Evolutionary conservation across 2,888 invertebrate genomes (phyloP).

Genomic region (Rhyacophila evoluta): DNA sequence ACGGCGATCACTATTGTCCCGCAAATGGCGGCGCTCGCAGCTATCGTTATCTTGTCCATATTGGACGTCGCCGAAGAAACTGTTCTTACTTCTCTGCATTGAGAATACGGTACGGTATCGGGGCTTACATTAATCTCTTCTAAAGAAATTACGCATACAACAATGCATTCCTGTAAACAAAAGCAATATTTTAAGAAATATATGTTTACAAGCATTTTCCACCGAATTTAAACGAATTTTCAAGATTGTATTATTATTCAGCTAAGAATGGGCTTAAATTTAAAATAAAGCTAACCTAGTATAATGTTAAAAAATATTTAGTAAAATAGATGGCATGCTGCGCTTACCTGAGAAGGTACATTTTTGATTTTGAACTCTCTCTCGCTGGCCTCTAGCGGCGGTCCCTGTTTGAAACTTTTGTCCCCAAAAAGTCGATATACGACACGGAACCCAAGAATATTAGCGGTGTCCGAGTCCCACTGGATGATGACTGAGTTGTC

Average conservation of each 20-base stretch:
- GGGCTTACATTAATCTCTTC: slow-evolving; percentile 91
- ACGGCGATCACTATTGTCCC: slow-evolving; percentile 92
- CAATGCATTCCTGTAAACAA: slow-evolving; percentile 83
- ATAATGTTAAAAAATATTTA: slow-evolving; percentile 18
- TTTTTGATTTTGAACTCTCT: slow-evolving; percentile 94
- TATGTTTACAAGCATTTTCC: too few relatives aligned
- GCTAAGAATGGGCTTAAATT: too few relatives aligned
- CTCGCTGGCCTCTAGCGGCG: slow-evolving; percentile 89
- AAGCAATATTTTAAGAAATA: too few relatives aligned
- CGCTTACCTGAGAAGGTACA: slow-evolving; percentile 84
- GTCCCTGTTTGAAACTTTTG: slow-evolving; percentile 90
- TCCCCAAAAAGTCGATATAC: slow-evolving; percentile 92
- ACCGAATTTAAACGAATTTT: too few relatives aligned
- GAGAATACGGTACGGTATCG: slow-evolving; percentile 85
- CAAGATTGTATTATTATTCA: too few relatives aligned
- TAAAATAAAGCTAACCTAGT: slow-evolving; percentile 11
- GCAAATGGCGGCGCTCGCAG: slow-evolving; percentile 92
- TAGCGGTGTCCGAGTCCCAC: slow-evolving; percentile 90
- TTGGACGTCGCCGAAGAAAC: slow-evolving; percentile 86
- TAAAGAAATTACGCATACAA: slow-evolving; percentile 92
- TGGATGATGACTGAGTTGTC: slow-evolving; percentile 91
- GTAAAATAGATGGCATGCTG: background rate
- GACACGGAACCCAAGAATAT: slow-evolving; percentile 90
- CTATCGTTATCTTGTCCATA: slow-evolving; percentile 96
- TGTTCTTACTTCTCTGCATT: slow-evolving; percentile 91